Conservation (phyloP, 2,797 vertebrate genomes). For the Apogon talboti region DNA sequence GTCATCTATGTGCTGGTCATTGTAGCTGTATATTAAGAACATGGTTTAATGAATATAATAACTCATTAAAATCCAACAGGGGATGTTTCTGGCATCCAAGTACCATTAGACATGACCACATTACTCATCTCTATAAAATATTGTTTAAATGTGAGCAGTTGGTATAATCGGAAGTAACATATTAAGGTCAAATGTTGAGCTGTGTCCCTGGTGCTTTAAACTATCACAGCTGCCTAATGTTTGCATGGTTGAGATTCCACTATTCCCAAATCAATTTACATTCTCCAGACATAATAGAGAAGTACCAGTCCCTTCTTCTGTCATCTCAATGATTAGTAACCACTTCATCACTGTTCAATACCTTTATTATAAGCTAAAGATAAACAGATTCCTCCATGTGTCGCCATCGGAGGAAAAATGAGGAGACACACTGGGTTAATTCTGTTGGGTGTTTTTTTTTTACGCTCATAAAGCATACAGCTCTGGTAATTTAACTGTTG, state of each 20-base stretch:
- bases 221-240: conserved; percentile 6
- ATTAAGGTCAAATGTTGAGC: conserved; percentile 1
- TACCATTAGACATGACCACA: background rate
- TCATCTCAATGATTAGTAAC: conserved; percentile 31
- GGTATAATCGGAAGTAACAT: conserved; percentile 1
- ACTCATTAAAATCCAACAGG: too few species aligned
- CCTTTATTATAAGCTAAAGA: conserved; percentile 15
- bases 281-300: conserved; percentile 38
- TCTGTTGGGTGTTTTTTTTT: too few species aligned
- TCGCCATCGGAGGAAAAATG: conserved; percentile 13
- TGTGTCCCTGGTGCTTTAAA: conserved; percentile 17
- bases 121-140: background rate
- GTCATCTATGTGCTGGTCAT: too few species aligned
- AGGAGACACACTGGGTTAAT: background rate
- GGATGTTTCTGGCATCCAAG: too few species aligned
- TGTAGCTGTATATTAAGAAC: too few species aligned
- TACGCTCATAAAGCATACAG: conserved; percentile 16
- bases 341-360: conserved; percentile 41
- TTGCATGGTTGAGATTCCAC: conserved; percentile 43
- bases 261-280: conserved; percentile 60
- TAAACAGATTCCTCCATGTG: conserved; percentile 16
- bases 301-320: conserved; percentile 17
- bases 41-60: too few species aligned
- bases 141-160: conserved; percentile 22
- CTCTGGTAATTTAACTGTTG: conserved; percentile 22